phyloP scores from a whole-genome alignment of 1,140 invertebrate genomes.

The Bombus pyrosoma region DNA sequence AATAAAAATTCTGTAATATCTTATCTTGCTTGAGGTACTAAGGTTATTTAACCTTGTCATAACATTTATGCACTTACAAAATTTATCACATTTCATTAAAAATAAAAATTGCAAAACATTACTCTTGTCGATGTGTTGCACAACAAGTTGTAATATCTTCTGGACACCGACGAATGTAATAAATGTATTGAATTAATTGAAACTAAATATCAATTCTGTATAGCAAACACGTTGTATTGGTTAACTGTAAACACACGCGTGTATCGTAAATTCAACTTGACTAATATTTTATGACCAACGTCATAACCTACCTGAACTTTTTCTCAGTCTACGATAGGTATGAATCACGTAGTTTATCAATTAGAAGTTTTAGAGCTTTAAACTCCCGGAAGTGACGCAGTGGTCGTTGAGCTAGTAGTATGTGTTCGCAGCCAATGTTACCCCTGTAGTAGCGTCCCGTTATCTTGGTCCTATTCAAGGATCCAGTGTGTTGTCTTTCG shows the following conservation, averaged over 20 bases:
- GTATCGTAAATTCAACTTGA: conserved; percentile 9
- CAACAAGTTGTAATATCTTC: conserved; percentile 20
- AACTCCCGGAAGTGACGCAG: conserved; percentile 56
- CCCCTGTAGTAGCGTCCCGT: conserved; percentile 46
- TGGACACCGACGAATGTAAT: background rate
- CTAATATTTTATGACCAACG: conserved; percentile 42
- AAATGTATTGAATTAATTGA: background rate
- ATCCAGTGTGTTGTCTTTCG: conserved; percentile 14
- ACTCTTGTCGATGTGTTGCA: conserved; percentile 6
- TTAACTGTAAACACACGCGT: conserved; percentile 22
- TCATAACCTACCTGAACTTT: conserved; percentile 53
- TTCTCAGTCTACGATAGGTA: conserved; percentile 37
- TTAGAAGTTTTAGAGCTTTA: conserved; percentile 47
- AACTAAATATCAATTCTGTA: background rate
- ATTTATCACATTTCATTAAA: background rate
- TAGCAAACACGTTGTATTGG: background rate
- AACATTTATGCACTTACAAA: background rate
- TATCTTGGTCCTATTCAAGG: conserved; percentile 32
- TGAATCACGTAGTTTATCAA: conserved; percentile 61
- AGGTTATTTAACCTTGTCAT: background rate
- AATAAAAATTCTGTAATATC: background rate
- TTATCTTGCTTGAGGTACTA: background rate
- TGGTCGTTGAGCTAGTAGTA: conserved; percentile 21
- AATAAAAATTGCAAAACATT: background rate
- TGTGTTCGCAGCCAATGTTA: conserved; percentile 47